Conservation (phyloP, 2,888 invertebrate species). For the Himalopsyche japonica region DNA sequence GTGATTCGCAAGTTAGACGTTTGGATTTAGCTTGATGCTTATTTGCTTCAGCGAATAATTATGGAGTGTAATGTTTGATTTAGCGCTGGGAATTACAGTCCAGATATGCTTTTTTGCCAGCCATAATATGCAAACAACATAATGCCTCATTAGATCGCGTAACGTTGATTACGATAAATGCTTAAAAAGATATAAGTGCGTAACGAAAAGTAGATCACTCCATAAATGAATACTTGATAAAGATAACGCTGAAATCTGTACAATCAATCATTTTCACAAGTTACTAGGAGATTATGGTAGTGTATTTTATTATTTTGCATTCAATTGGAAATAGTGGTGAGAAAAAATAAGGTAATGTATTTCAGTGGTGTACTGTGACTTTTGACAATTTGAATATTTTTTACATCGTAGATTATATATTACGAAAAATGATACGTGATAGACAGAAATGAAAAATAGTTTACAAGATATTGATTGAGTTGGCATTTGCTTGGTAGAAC, state of each 20-base stretch:
- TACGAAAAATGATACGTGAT: too few relatives aligned
- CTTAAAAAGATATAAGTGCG: neutral
- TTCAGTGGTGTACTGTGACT: too few relatives aligned
- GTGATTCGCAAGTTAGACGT: neutral
- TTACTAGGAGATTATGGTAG: neutral
- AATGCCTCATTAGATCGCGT: neutral
- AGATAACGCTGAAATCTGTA: neutral
- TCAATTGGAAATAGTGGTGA: too few relatives aligned
- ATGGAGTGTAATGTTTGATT: neutral
- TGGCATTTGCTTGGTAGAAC: too few relatives aligned
- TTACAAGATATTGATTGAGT: too few relatives aligned
- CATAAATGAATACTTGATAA: neutral
- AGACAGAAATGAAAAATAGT: too few relatives aligned
- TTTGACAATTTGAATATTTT: too few relatives aligned
- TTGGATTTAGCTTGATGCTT: neutral
- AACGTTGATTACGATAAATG: neutral
- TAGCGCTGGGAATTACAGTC: neutral
- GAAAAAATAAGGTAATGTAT: too few relatives aligned
- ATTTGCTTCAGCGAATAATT: neutral
- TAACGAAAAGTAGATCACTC: neutral
- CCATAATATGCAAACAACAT: neutral
- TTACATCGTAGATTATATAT: too few relatives aligned
- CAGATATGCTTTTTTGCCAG: neutral
- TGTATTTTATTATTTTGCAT: too few relatives aligned
- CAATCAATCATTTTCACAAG: neutral